Percentiles rank a stretch among this genome's conserved stretches.
These are phyloP conservation scores for Nycticebus coucang DNA, from an alignment of 2,113 vertebrate genomes.

Conservation along the genomic window DNA sequence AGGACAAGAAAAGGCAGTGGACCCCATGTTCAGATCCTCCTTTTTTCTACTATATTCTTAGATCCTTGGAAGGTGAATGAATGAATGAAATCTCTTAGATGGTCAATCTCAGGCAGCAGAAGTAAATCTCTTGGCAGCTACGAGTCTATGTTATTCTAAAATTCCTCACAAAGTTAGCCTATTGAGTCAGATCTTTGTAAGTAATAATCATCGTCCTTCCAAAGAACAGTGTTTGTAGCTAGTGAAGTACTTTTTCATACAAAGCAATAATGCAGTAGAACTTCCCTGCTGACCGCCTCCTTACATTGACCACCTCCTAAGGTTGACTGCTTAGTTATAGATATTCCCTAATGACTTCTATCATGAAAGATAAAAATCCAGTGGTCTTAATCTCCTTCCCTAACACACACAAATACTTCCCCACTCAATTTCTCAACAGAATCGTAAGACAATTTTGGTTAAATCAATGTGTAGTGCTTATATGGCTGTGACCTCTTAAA, in stretches of 20 bases:
- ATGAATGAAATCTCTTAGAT: neutral
- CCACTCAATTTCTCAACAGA: neutral
- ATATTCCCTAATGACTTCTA: neutral
- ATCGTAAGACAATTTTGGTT: neutral
- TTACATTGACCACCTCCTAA: no score
- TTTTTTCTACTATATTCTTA: neutral
- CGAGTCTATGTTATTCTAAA: neutral
- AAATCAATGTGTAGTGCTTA: neutral
- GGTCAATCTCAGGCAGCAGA: neutral
- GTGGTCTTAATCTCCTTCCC: accelerated
- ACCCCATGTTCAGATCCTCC: neutral
- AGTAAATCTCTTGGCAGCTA: neutral
- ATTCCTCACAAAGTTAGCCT: neutral
- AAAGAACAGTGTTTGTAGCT: neutral
- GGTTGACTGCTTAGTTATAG: neutral
- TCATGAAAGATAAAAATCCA: neutral
- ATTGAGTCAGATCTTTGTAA: neutral
- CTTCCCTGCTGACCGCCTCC: no score
- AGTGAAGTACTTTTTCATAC: neutral
- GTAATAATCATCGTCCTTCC: neutral
- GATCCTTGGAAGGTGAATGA: neutral
- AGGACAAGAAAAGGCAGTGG: conserved; percentile 44
- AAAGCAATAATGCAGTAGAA: neutral
- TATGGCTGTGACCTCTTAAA: neutral
- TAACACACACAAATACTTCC: neutral